phyloP scores from a whole-genome alignment of 2,888 invertebrate species.

The Molanna angustata region DNA sequence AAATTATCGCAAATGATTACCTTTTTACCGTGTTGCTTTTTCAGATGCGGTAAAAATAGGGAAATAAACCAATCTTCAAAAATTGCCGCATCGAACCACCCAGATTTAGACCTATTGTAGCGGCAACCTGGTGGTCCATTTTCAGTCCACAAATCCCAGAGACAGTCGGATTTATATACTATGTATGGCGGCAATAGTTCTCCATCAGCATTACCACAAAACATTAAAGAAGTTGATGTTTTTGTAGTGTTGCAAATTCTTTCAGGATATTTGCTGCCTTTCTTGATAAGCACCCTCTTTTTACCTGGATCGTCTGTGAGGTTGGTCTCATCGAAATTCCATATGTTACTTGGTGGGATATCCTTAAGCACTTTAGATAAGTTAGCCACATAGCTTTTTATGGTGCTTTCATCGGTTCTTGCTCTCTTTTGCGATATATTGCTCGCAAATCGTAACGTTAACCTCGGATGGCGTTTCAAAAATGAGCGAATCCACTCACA shows the following conservation, averaged over 20 bases:
- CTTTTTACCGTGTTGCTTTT: background rate
- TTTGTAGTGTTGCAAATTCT: background rate
- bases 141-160: background rate
- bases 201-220: background rate
- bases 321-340: background rate
- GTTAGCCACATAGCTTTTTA: background rate
- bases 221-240: background rate
- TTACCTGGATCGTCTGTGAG: background rate
- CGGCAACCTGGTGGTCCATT: background rate
- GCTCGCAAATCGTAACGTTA: background rate
- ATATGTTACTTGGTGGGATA: background rate
- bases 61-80: background rate
- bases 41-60: background rate
- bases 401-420: constrained; percentile 3
- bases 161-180: background rate
- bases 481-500: background rate
- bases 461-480: background rate
- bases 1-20: constrained; percentile 3
- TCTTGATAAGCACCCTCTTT: background rate
- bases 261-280: background rate
- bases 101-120: background rate
- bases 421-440: constrained; percentile 1
- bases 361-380: background rate
- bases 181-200: background rate
- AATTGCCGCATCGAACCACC: background rate